Percentiles rank a stretch among this genome's conserved stretches.
Evolutionary conservation across 2,888 invertebrate species (phyloP).

Genomic region (Lepeophtheirus nordmannii): DNA sequence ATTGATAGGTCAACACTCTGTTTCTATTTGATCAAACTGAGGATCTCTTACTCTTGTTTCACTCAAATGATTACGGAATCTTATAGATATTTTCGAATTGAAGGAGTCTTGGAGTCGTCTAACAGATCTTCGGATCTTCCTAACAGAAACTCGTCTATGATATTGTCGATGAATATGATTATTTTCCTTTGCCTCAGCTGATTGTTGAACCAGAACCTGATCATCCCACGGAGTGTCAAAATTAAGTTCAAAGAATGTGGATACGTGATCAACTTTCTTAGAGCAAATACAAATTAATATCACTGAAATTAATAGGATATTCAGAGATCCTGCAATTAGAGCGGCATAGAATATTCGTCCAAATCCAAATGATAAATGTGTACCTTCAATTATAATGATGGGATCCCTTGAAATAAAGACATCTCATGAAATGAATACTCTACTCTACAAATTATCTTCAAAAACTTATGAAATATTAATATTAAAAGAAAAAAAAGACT

Average conservation of each 20-base stretch:
- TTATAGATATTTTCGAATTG: background rate
- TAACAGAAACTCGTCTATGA: background rate
- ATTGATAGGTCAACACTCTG: too few species aligned
- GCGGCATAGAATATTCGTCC: background rate
- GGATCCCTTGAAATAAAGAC: background rate
- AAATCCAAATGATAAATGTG: background rate
- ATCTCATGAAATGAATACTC: background rate
- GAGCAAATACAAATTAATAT: background rate
- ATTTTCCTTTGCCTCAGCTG: background rate
- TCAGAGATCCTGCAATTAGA: background rate
- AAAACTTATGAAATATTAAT: background rate
- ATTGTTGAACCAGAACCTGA: background rate
- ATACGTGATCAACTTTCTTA: background rate
- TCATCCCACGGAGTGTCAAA: constrained; percentile 16
- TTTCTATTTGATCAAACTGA: too few species aligned
- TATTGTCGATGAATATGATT: background rate
- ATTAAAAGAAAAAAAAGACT: background rate
- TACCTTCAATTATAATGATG: background rate
- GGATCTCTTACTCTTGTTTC: too few species aligned
- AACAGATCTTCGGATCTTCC: background rate
- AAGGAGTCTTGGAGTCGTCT: background rate
- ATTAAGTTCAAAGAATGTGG: constrained; percentile 12
- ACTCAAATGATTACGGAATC: background rate
- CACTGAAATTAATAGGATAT: background rate
- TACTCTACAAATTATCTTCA: too few species aligned